Base-by-base conservation (phyloP, 2,888 invertebrate genomes). In the Plagodis pulveraria region DNA sequence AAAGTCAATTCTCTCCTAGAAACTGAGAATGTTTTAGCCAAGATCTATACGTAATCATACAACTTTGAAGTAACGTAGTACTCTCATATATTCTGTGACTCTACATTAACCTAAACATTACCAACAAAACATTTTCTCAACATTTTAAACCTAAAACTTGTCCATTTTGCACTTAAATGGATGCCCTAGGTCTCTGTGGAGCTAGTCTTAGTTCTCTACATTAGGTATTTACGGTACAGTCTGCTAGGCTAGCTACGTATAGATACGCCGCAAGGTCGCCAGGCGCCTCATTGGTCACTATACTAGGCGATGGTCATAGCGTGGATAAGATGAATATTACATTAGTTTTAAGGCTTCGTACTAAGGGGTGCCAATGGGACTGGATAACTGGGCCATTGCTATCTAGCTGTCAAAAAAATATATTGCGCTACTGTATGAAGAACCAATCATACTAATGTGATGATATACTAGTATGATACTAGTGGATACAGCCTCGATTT, bases 251-350 rank as follows among this genome's bases (percentile, higher is more conserved):
- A 75, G 73, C 78, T 84, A 81, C 78, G 78, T 81, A 78, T 80
- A 81, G 78, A 75, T 78, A 79, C 75, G 78, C 80, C 78, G 71
- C 91, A 91, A 91, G 91, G 91, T 87, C 90, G 85, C 71, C 84
- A 78, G 89, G 87, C 90, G 89, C 89, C 89, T 89, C 89, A 84
- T 77, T 89, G 86, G 84, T 83, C 87, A 84, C 77, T 22, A 4
- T 22, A 22, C 22, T 72, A 56, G 57, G 60, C 66, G 70, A 71
- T 71, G 59, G 75, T 65, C 65, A 73, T 79, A 73, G 51, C 70
- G 62, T 84, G 85, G 90, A 89, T 79, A 72, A 63, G 69, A 53
- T 72, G 11, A 22, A 22, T 22, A 22, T 22, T 22, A 22, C 22
- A 22, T 22, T 22, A 22, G 22, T 22, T 22, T 22, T 22, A 22